These are phyloP conservation scores for Australoheros facetus DNA, from an alignment of 2,797 vertebrate genomes.

Conservation along the genomic window DNA sequence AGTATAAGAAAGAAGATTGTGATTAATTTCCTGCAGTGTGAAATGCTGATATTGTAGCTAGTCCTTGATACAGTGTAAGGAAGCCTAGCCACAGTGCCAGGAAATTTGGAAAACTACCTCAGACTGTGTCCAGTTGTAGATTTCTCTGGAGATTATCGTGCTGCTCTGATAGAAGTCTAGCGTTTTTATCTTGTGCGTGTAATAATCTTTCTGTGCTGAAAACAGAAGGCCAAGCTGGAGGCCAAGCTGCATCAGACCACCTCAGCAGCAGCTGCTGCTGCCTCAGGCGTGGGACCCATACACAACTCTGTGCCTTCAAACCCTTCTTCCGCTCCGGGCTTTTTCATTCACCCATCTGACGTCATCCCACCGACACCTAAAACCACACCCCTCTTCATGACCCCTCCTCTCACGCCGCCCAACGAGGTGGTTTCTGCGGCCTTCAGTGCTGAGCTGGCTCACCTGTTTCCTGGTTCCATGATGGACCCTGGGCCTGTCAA, in stretches of 20 bases:
- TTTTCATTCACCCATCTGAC: constrained; percentile 98
- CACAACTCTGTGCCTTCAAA: constrained; percentile 98
- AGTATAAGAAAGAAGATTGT: not conserved
- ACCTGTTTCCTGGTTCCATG: constrained; percentile 95
- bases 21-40: not conserved
- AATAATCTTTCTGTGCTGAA: constrained; percentile 10
- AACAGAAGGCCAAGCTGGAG: constrained; percentile 98
- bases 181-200: not conserved
- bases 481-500: constrained; percentile 94
- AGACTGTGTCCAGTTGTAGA: not conserved
- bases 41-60: not conserved
- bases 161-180: not conserved
- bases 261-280: constrained; percentile 87
- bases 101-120: not conserved
- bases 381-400: constrained; percentile 99
- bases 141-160: not conserved
- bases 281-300: constrained; percentile 90
- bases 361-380: constrained; percentile 99
- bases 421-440: constrained; percentile 97
- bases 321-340: constrained; percentile 91
- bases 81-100: not conserved
- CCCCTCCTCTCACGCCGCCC: constrained; percentile 96
- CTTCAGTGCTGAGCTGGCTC: constrained; percentile 96
- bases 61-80: not conserved
- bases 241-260: constrained; percentile 99